A percentile compares a stretch with the other conserved stretches of the same genome.
phyloP scores from a whole-genome alignment of 2,113 vertebrate genomes.

The Caracal caracal region DNA sequence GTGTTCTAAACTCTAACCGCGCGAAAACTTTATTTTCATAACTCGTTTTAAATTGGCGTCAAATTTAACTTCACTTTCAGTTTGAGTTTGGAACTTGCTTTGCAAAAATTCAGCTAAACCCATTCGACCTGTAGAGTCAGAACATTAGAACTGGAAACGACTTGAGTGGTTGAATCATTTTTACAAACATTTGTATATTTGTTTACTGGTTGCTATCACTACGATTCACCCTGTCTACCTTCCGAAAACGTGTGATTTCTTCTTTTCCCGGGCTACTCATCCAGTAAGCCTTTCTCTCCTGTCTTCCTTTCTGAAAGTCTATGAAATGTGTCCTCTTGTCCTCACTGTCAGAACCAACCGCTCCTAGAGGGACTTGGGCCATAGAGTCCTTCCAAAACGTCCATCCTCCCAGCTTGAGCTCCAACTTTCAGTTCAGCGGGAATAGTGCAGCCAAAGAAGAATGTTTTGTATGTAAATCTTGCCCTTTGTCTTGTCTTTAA shows the following conservation, averaged over 20 bases:
- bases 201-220: not conserved
- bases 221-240: not conserved
- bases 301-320: not conserved
- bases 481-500: conserved; percentile 27
- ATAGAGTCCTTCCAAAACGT: not conserved
- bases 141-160: not conserved
- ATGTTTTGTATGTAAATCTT: not conserved
- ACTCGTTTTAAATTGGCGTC: not conserved
- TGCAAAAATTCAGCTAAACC: not conserved
- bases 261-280: not conserved
- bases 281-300: not conserved
- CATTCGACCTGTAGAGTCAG: not conserved
- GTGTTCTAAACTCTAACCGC: not conserved
- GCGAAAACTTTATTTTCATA: not conserved
- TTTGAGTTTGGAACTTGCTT: not conserved
- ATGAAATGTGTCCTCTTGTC: not conserved
- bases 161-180: not conserved
- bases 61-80: conserved; percentile 36
- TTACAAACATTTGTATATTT: not conserved
- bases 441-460: not conserved
- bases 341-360: not conserved
- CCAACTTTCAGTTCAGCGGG: not conserved
- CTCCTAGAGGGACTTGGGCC: not conserved
- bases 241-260: not conserved
- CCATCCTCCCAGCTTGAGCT: not conserved